phyloP scores from a whole-genome alignment of 23 tunicate species.

The Trididemnum nubilum region DNA sequence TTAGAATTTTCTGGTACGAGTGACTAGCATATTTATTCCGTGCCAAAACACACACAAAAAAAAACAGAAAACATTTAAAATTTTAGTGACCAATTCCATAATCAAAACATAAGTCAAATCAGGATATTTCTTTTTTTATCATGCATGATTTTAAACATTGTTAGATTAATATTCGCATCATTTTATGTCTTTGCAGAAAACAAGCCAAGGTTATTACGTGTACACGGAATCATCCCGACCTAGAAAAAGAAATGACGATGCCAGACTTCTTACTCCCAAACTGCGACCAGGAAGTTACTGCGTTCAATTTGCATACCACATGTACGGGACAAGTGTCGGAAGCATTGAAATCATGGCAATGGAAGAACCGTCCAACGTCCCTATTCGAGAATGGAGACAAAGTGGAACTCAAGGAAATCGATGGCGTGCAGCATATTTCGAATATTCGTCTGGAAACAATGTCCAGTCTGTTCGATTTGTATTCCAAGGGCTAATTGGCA shows the following conservation, averaged over 20 bases:
- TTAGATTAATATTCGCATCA: too few species aligned
- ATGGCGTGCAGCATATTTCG: constrained; percentile 51
- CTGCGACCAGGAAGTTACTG: constrained; percentile 63
- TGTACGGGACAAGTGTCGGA: constrained; percentile 82
- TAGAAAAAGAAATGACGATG: constrained; percentile 34
- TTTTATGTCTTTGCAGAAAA: constrained; percentile 53
- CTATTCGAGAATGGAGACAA: constrained; percentile 16
- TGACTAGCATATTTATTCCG: too few species aligned
- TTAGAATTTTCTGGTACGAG: too few species aligned
- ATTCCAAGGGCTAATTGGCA: constrained; percentile 66
- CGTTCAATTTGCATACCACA: constrained; percentile 57
- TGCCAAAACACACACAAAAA: too few species aligned
- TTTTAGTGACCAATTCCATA: too few species aligned
- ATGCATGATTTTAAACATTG: too few species aligned
- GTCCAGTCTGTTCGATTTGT: constrained; percentile 43
- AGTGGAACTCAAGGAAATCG: constrained; percentile 65
- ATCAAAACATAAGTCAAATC: too few species aligned
- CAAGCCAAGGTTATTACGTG: constrained; percentile 58
- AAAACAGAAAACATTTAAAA: too few species aligned
- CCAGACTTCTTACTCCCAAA: constrained; percentile 56
- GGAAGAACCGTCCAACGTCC: background rate
- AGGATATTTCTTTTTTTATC: too few species aligned
- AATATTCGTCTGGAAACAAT: constrained; percentile 18
- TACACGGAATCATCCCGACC: constrained; percentile 87
- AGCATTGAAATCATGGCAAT: constrained; percentile 31